phyloP scores from a whole-genome alignment of 1,140 invertebrate species.

The Panagrolaimus sp. region DNA sequence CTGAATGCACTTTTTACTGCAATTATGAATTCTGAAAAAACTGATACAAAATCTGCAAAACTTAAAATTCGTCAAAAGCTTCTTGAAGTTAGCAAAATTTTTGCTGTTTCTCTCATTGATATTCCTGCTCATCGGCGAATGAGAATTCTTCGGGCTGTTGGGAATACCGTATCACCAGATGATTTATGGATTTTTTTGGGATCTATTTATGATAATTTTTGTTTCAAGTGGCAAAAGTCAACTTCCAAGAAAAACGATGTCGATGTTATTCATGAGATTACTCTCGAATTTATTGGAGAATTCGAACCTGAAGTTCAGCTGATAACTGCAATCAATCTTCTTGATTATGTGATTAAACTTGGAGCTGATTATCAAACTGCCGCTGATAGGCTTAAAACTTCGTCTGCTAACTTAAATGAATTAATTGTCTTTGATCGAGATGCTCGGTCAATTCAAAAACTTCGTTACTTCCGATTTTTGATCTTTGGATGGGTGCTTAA shows the following conservation, averaged over 20 bases:
- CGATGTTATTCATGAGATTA: slow-evolving; percentile 30
- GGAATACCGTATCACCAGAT: slow-evolving; percentile 17
- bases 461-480: slow-evolving; percentile 31
- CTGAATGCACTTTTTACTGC: slow-evolving; percentile 25
- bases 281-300: slow-evolving; percentile 25
- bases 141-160: slow-evolving; percentile 24
- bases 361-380: slow-evolving; percentile 24
- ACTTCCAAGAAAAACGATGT: slow-evolving; percentile 22
- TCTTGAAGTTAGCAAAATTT: slow-evolving; percentile 25
- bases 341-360: slow-evolving; percentile 31
- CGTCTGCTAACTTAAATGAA: neutral
- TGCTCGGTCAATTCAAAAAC: slow-evolving; percentile 17
- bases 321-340: slow-evolving; percentile 22
- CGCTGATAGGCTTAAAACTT: neutral
- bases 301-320: slow-evolving; percentile 33
- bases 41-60: neutral
- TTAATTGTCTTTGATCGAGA: slow-evolving; percentile 26
- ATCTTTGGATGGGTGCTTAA: slow-evolving; percentile 36
- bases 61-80: slow-evolving; percentile 18
- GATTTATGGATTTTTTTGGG: slow-evolving; percentile 31
- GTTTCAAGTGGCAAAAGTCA: slow-evolving; percentile 30
- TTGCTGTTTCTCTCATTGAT: slow-evolving; percentile 28
- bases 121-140: slow-evolving; percentile 36
- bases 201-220: slow-evolving; percentile 35
- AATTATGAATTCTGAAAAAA: slow-evolving; percentile 14